phyloP scores from a whole-genome alignment of 37 sponge, comb jelly and placozoan species.

The Halichondria panicea region DNA sequence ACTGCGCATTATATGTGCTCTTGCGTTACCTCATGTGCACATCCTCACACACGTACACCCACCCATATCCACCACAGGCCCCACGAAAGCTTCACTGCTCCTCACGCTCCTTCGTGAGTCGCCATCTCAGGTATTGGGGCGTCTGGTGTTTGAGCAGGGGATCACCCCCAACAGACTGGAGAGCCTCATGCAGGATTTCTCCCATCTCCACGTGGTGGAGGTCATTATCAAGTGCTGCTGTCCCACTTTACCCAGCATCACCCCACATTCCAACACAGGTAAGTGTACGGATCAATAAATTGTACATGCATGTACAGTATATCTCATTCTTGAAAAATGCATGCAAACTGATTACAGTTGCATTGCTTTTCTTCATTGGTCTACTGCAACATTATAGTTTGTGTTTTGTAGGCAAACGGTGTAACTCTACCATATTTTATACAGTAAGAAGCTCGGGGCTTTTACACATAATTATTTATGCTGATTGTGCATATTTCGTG shows the following conservation, averaged over 20 bases:
- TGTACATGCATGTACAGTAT: conserved; percentile 10
- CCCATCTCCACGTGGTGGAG: conserved; percentile 65
- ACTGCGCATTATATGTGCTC: background rate
- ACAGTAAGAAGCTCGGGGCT: too few relatives aligned
- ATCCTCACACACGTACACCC: background rate
- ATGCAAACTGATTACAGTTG: too few relatives aligned
- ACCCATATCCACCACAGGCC: conserved; percentile 4
- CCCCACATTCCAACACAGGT: conserved; percentile 9
- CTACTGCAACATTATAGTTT: too few relatives aligned
- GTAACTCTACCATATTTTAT: too few relatives aligned
- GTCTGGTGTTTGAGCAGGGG: conserved; percentile 74
- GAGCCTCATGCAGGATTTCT: conserved; percentile 30
- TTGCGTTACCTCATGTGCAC: background rate
- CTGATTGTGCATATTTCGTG: too few relatives aligned
- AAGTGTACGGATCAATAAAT: background rate
- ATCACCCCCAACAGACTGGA: conserved; percentile 58
- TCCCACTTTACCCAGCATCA: conserved; percentile 37
- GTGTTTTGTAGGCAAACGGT: too few relatives aligned
- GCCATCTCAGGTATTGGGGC: conserved; percentile 69
- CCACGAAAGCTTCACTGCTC: conserved; percentile 32
- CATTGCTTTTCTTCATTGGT: too few relatives aligned
- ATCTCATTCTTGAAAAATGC: background rate
- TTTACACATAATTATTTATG: too few relatives aligned
- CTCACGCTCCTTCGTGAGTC: conserved; percentile 72
- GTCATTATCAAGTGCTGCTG: conserved; percentile 83